phyloP scores from a whole-genome alignment of 2,888 invertebrate species.

The Vannuccia rotundouncinata region DNA sequence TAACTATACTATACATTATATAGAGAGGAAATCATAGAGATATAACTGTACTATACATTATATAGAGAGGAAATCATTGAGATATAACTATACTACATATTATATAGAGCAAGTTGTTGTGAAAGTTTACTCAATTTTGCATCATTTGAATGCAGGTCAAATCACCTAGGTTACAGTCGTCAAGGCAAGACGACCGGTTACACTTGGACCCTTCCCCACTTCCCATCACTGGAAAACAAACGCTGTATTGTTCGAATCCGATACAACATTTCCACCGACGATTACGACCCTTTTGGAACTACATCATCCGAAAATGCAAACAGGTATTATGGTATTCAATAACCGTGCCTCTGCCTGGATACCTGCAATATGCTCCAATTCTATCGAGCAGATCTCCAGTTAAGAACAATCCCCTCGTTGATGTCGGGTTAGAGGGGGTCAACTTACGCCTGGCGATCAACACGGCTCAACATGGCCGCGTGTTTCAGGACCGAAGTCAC shows the following conservation, averaged over 20 bases:
- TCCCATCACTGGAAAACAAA: slow-evolving; percentile 50
- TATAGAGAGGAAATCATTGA: too few relatives aligned
- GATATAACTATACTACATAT: too few relatives aligned
- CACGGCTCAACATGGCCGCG: slow-evolving; percentile 53
- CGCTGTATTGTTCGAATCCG: slow-evolving; percentile 53
- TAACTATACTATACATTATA: too few relatives aligned
- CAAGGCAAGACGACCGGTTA: slow-evolving; percentile 46
- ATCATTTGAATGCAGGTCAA: slow-evolving; percentile 45
- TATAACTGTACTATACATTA: too few relatives aligned
- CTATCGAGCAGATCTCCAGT: slow-evolving; percentile 53
- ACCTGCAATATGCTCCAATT: too few relatives aligned
- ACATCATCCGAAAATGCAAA: slow-evolving; percentile 47
- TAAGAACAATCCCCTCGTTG: slow-evolving; percentile 49
- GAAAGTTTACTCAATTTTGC: too few relatives aligned
- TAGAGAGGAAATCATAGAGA: too few relatives aligned
- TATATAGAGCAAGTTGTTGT: too few relatives aligned
- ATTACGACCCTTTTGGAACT: slow-evolving; percentile 52
- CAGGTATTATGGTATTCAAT: too few relatives aligned
- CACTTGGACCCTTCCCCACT: slow-evolving; percentile 53
- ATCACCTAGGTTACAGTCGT: slow-evolving; percentile 53
- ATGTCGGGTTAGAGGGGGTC: slow-evolving; percentile 46
- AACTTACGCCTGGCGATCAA: slow-evolving; percentile 52
- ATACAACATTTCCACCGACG: slow-evolving; percentile 56
- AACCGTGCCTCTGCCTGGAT: too few relatives aligned
- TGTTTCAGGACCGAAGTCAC: slow-evolving; percentile 54